These are phyloP conservation scores for Zaprionus vittiger DNA, from an alignment of 1,140 invertebrate species.

Conservation along the genomic window DNA sequence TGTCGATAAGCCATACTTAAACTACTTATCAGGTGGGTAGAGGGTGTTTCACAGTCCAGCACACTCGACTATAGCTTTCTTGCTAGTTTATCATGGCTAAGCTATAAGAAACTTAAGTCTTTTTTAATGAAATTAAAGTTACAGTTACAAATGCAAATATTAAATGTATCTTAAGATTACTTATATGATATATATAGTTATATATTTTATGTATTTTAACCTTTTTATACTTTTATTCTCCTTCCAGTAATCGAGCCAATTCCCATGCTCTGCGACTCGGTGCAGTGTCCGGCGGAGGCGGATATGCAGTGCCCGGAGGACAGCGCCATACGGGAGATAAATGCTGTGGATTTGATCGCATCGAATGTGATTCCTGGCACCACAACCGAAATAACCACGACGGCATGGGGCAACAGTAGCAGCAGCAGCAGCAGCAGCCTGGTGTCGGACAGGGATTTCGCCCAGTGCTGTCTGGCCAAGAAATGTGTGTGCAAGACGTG, in stretches of 20 bases:
- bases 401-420: slow-evolving; percentile 5
- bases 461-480: slow-evolving; percentile 65
- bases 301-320: slow-evolving; percentile 77
- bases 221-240: slow-evolving; percentile 10
- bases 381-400: neutral
- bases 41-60: too few relatives aligned
- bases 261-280: slow-evolving; percentile 57
- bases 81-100: too few relatives aligned
- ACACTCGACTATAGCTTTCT: too few relatives aligned
- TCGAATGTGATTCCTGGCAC: slow-evolving; percentile 54
- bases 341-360: slow-evolving; percentile 51
- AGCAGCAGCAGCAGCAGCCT: slow-evolving; percentile 36
- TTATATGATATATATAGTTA: too few relatives aligned
- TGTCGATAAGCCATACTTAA: too few relatives aligned
- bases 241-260: slow-evolving; percentile 48
- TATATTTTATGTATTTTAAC: neutral
- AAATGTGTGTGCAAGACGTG: slow-evolving; percentile 78
- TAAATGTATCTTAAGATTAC: too few relatives aligned
- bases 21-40: too few relatives aligned
- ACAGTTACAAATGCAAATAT: too few relatives aligned
- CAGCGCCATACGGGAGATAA: slow-evolving; percentile 62
- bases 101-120: too few relatives aligned
- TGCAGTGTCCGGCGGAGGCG: slow-evolving; percentile 69
- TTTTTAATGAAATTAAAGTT: too few relatives aligned
- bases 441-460: slow-evolving; percentile 56